phyloP scores from a whole-genome alignment of 2,888 invertebrate species.

The Geophilus truncorum region DNA sequence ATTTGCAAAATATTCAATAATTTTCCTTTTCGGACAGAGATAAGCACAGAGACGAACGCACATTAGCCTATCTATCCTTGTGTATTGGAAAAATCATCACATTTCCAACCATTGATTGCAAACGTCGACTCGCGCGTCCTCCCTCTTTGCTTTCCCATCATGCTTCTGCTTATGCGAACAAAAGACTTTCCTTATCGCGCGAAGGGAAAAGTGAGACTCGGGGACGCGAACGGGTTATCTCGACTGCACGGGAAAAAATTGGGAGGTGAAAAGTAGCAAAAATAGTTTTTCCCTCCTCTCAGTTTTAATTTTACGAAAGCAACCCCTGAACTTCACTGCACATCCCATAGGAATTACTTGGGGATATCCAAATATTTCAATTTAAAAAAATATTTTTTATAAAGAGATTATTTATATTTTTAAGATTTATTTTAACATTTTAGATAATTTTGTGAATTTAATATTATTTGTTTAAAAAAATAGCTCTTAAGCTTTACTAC shows the following conservation, averaged over 20 bases:
- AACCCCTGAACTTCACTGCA: neutral
- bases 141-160: neutral
- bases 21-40: neutral
- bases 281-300: neutral
- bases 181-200: neutral
- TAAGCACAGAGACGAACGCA: neutral
- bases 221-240: neutral
- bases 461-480: too few relatives aligned
- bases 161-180: slow-evolving; percentile 2
- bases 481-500: too few relatives aligned
- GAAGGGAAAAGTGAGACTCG: neutral
- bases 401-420: too few relatives aligned
- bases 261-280: neutral
- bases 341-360: too few relatives aligned
- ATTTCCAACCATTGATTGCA: slow-evolving; percentile 15
- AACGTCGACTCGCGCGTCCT: neutral
- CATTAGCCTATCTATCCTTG: slow-evolving; percentile 5
- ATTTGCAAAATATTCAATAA: slow-evolving; percentile 5
- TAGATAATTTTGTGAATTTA: too few relatives aligned
- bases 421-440: too few relatives aligned
- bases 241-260: neutral
- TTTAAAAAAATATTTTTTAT: too few relatives aligned
- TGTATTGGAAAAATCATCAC: slow-evolving; percentile 25
- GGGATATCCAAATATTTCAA: too few relatives aligned
- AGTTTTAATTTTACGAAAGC: neutral